A percentile compares a stretch with the other conserved stretches of the same genome.
Conservation (phyloP, 35 echinoderm and acorn worm genomes). For the Diadema setosum region DNA sequence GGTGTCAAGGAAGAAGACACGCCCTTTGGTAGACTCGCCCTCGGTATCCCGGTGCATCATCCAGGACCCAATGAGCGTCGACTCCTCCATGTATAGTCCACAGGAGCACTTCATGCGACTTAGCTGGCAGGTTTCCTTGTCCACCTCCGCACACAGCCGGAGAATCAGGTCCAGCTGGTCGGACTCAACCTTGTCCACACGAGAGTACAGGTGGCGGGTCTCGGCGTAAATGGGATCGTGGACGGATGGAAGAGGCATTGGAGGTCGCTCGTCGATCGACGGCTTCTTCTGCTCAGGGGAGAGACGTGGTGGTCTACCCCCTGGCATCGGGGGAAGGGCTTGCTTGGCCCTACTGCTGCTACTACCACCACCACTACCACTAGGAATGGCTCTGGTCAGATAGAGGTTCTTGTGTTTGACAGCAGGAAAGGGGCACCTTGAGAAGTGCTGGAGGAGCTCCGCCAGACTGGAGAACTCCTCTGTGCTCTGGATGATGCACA, state of each 20-base stretch:
- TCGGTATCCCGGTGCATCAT: conserved; percentile 75
- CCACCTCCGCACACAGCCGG: conserved; percentile 32
- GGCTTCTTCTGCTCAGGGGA: background rate
- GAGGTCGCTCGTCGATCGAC: conserved; percentile 12
- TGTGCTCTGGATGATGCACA: background rate
- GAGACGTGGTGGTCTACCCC: background rate
- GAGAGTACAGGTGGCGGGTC: conserved; percentile 52
- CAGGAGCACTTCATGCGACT: conserved; percentile 53
- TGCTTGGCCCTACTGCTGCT: too few relatives aligned
- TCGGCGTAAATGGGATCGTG: conserved; percentile 50
- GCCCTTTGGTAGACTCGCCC: conserved; percentile 37
- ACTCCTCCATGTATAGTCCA: conserved; percentile 69
- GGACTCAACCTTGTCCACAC: background rate
- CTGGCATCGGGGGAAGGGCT: background rate
- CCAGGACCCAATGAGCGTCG: conserved; percentile 34
- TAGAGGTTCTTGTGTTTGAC: conserved; percentile 14
- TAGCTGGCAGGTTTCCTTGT: background rate
- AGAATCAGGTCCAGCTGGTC: conserved; percentile 39
- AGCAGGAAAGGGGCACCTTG: conserved; percentile 16
- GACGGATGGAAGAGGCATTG: conserved; percentile 44
- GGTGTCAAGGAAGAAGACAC: conserved; percentile 58
- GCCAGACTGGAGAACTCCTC: conserved; percentile 24
- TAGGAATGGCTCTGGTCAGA: conserved; percentile 19
- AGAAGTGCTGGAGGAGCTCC: conserved; percentile 31
- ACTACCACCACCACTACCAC: too few relatives aligned